Evolutionary conservation across 2,888 invertebrate species (phyloP).

Genomic region (Peribatodes rhomboidaria): DNA sequence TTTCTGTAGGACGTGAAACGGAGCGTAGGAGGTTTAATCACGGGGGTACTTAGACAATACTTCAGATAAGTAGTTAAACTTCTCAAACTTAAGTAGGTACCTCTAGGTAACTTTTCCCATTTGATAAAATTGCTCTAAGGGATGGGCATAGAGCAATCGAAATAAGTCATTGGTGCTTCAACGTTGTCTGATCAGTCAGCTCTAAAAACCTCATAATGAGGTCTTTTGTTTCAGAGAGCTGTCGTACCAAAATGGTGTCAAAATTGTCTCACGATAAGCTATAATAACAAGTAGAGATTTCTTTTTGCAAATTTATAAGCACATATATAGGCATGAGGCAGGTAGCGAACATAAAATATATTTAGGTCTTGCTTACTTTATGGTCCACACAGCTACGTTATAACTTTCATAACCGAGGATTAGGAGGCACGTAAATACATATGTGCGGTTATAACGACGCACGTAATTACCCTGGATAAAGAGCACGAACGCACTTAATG

Average conservation of each 20-base stretch:
- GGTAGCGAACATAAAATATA: slow-evolving; percentile 5
- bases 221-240: too few relatives aligned
- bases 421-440: slow-evolving; percentile 15
- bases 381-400: slow-evolving; percentile 14
- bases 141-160: background rate
- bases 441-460: slow-evolving; percentile 19
- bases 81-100: too few relatives aligned
- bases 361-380: slow-evolving; percentile 16
- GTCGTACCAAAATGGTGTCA: too few relatives aligned
- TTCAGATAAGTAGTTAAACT: background rate
- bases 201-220: too few relatives aligned
- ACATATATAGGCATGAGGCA: background rate
- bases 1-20: slow-evolving; percentile 15
- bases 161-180: too few relatives aligned
- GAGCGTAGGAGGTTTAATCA: slow-evolving; percentile 13
- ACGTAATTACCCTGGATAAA: slow-evolving; percentile 11
- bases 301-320: background rate
- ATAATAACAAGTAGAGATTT: too few relatives aligned
- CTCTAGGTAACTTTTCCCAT: background rate
- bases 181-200: too few relatives aligned
- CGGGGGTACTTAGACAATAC: background rate
- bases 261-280: too few relatives aligned
- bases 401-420: slow-evolving; percentile 18
- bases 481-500: slow-evolving; percentile 19
- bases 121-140: background rate